Evolutionary conservation across 2,113 vertebrate genomes (phyloP), one percentile per base, ranked within the genome.

Genomic region (Stictonetta naevosa): DNA sequence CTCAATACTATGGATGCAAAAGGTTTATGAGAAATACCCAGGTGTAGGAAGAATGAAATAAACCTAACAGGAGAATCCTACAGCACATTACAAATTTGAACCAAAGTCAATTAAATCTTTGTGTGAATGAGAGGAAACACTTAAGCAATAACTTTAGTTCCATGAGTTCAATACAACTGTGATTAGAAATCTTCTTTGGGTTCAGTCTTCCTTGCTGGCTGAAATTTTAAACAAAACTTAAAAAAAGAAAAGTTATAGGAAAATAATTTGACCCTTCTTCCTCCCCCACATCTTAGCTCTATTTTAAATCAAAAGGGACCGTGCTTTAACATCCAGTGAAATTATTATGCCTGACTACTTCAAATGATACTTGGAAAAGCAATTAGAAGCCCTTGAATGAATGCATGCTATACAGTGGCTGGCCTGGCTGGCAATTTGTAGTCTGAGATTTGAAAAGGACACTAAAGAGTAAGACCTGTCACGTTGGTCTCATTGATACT

Each of bases 371-470:
- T 82, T 85, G 33, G 28, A 73, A 89, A 95, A 91, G 58, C n/a
- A 95, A 91, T 91, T 80, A 92, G 44, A 86, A 90, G n/a, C 26
- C 22, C 34, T 40, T 85, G 75, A 91, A 83, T 44, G 31, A 83
- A 67, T 59, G 19, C 15, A n/a, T 40, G 20, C 19, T 59, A 42
- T 88, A 94, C 26, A 77, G 29, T 80, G 76, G 28, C 28, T 91
- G 59, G 48, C 50, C 63, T 63, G 38, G 26, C 13, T 42, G 9
- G 62, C 22, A 85, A 85, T 90, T 85, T 69, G 52, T 89, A 79
- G 66, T 73, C 28, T 79, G 58, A 86, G 38, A 68, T 82, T 82
- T 84, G 62, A 68, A 91, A 72, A 86, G 22, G 38, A 5, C 3
- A 3, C n/a, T 87, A 31, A 91, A 62, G 58, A 66, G 10, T 36